Percentiles rank a stretch among this genome's conserved stretches.
phyloP scores from a whole-genome alignment of 2,797 vertebrate species.

The Gallirallus australis region DNA sequence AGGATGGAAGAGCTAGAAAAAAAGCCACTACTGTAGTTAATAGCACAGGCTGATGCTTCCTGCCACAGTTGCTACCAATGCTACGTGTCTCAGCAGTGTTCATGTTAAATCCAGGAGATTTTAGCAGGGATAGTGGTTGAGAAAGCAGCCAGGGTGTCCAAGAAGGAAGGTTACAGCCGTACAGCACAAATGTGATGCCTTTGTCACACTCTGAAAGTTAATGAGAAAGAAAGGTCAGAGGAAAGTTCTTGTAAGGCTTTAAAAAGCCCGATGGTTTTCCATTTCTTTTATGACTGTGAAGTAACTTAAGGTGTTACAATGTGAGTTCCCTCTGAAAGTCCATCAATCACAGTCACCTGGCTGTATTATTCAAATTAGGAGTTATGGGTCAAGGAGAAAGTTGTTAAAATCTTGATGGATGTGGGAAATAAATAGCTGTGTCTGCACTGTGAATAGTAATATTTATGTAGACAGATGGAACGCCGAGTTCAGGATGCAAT shows the following conservation, averaged over 20 bases:
- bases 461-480: neutral
- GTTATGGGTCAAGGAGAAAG: neutral
- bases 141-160: fast-evolving
- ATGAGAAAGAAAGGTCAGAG: neutral
- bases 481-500: neutral
- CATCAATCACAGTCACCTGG: neutral
- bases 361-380: conserved; percentile 4
- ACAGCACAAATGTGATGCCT: neutral
- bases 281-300: neutral
- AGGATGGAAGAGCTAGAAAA: neutral
- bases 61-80: neutral
- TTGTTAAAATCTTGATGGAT: conserved; percentile 28
- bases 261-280: neutral
- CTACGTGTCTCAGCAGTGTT: neutral
- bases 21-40: neutral
- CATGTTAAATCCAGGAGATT: neutral
- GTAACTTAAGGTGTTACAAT: neutral
- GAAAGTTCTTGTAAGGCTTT: neutral
- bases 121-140: neutral
- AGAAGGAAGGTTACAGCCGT: neutral
- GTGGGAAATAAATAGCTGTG: conserved; percentile 16
- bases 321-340: neutral
- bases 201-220: neutral
- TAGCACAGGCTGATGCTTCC: neutral
- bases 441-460: neutral